Base-by-base conservation (phyloP, 2,888 invertebrate species). In the Athetis lepigone region DNA sequence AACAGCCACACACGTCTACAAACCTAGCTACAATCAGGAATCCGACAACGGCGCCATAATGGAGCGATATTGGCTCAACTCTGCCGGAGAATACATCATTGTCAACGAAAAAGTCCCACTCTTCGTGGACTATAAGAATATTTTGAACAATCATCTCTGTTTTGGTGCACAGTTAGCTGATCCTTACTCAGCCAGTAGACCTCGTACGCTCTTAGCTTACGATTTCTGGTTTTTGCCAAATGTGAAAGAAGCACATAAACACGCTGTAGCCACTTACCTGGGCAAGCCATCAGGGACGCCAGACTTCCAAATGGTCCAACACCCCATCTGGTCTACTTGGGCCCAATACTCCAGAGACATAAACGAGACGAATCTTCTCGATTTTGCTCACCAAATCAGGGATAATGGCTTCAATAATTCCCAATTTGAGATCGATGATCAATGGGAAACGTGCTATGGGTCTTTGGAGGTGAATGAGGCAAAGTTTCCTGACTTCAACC, bases 301-400 rank as follows among this genome's bases (percentile, higher is more conserved):
- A 0, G 96, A 97, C 77, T 92, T 90, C 52, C 89, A 95, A 16
- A 97, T 98, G 96, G 96, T 98, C 1, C 89, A 95, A 55, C 94
- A 97, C 82, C 98, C 98, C 0, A 97, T 98, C 64, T 98, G 98
- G 98, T 98, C 98, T 0, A 98, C 98, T 0, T 98, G 98, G 97
- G 97, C 97, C 0, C 96, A 96, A 79, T 98, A 96, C 85, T 95
- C 96, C n/a, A 88, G 90, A 45, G 85, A 94, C 13, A 96, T 98
- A 0, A 95, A 96, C 69, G 96, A 97, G 29, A 72, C 78, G 0
- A 93, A 96, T 4, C 95, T 98, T 0, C 79, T 96, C 1, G 90
- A 96, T 0, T 98, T 97, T 80, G 97, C 97, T 0, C 80, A 96
- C 7, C 95, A 96, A 69, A 98, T 98, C 54, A 80, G 93, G 2